phyloP scores from a whole-genome alignment of 2,797 vertebrate species.

The Tokudaia muenninki region DNA sequence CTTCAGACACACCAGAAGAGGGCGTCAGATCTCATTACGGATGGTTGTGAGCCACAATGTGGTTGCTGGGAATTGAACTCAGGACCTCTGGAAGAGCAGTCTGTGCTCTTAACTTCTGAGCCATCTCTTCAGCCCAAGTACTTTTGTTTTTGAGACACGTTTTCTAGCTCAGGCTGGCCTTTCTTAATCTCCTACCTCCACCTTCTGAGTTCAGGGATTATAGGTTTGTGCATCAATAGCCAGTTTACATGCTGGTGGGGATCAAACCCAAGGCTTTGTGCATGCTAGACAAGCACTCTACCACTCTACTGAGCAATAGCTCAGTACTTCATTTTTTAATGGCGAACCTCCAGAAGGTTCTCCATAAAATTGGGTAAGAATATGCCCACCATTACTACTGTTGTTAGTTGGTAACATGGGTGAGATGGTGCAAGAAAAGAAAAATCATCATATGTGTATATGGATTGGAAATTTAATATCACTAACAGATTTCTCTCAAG shows the following conservation, averaged over 20 bases:
- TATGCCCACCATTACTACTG: conserved; percentile 1
- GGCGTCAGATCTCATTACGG: no score
- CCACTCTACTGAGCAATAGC: no score
- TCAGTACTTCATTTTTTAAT: neutral
- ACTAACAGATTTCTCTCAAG: conserved; percentile 31
- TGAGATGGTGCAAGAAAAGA: neutral
- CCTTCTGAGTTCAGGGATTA: neutral
- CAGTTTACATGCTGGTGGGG: neutral
- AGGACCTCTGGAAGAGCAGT: no score
- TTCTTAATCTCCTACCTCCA: neutral
- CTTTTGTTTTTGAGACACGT: neutral
- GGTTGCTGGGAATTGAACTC: no score
- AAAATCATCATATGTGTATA: neutral
- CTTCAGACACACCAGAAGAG: no score
- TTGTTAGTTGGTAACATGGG: conserved; percentile 27
- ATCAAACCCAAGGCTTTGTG: neutral
- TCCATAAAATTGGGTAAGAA: conserved; percentile 36
- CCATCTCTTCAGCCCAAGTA: no score
- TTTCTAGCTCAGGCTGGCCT: neutral
- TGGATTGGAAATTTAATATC: neutral
- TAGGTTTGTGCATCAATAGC: neutral
- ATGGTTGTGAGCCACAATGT: no score
- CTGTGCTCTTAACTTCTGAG: no score
- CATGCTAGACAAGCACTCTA: neutral
- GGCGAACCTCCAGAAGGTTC: neutral